Base-by-base conservation (phyloP, 1,140 invertebrate species). In the Euura saliciscinereae region DNA sequence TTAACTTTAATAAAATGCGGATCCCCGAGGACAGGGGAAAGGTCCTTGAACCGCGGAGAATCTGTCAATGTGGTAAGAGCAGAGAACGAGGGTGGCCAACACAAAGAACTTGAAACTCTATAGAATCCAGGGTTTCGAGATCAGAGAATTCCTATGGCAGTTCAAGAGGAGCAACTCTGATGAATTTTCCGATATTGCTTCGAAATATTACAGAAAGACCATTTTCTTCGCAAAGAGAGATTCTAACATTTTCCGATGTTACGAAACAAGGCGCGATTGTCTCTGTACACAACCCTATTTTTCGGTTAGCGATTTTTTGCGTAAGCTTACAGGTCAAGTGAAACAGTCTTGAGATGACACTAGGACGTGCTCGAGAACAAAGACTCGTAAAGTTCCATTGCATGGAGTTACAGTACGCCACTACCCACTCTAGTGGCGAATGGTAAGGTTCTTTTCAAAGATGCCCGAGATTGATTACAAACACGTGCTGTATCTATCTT, bases 1-100 rank as follows among this genome's bases (percentile, higher is more conserved):
- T 59, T 59, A 59, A 59, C 51, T 59, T 59, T 59, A 59, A 59
- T 59, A 59, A 59, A 59, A 59, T n/a, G 51, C 13, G 51, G 51
- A 11, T 59, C 51, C 51, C 51, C 13, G 51, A 59, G 51, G 51
- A 59, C 8, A 8, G 51, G 28, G 8, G 51, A 59, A n/a, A 59
- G 51, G 51, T 59, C 51, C 51, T 59, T 59, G 51, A 59, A 59
- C 51, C 51, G 51, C 51, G 51, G 51, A 4, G 51, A 59, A 59
- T 59, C 3, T 59, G 51, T 59, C 51, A n/a, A 59, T 59, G 51
- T 4, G 6, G 51, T 59, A 6, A 59, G 51, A 59, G 51, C 51
- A n/a, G 51, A 28, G 28, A 28, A 28, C 0, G 28, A 59, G 51
- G 51, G 51, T 59, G 51, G 3, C 10, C 6, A n/a, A n/a, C 51